Evolutionary conservation across 2,113 vertebrate species (phyloP), one percentile per base, ranked within the genome.

Genomic region (Eidolon helvum): DNA sequence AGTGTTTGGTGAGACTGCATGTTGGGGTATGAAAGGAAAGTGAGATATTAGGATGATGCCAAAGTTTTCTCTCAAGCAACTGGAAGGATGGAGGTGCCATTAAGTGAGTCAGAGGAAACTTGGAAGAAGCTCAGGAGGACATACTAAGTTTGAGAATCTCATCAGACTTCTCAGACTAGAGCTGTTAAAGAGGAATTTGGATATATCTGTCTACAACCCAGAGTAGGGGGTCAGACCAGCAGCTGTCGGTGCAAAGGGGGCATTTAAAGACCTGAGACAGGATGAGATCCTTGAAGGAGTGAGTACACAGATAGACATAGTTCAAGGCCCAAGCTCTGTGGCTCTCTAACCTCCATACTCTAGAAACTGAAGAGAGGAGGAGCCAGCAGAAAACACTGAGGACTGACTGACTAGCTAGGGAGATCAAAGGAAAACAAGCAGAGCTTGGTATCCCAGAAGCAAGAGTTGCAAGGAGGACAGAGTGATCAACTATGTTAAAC

Each of bases 1-100:
- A 74, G 45, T 5, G 2, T 71, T 35, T 61, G 79, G 53, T 71
- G 30, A 90, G 53, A 63, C 26, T 21, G 5, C 26, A 1, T 18
- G 33, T 38, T 66, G 38, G 28, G 33, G 21, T 2, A 0, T 57
- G 28, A 85, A 48, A 68, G 72, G 40, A 85, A 74, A 69, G 28
- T 80, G 63, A 7, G 1, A 48, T 19, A 16, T 57, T 45, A 35
- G 3, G 4, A 38, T 69, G 38, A 28, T 35, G 30, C 1, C 0
- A 66, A 79, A 7, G 9, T 86, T 92, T 82, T 93, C 57, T 80
- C 40, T 14, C 69, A 66, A 74, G 48, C 53, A 59, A 33, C 28
- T 74, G 3, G 35, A 84, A 77, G 38, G 50, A 24, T 48, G 7
- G 79, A 85, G 26, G n/a, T 85, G 57, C 59, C 30, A 30, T 30